phyloP scores from a whole-genome alignment of 2,888 invertebrate genomes.

The Drosophila setosimentum region DNA sequence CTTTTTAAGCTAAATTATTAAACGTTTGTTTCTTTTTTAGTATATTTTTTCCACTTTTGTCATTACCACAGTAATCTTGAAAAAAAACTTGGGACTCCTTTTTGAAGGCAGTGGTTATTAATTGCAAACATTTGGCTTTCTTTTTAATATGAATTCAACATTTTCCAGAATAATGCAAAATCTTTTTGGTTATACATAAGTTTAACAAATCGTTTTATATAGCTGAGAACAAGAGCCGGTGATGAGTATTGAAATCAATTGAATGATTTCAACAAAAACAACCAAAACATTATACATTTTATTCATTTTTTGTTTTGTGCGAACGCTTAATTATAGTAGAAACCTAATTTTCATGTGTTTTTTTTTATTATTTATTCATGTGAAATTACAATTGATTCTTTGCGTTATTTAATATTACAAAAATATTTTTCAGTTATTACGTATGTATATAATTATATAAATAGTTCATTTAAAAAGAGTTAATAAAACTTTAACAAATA shows the following conservation, averaged over 20 bases:
- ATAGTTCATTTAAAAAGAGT: slow-evolving; percentile 42
- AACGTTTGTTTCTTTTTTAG: slow-evolving; percentile 8
- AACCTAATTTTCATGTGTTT: slow-evolving; percentile 44
- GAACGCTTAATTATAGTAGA: slow-evolving; percentile 49
- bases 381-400: slow-evolving; percentile 56
- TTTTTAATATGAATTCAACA: slow-evolving; percentile 40
- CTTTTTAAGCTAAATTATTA: slow-evolving; percentile 11
- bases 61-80: slow-evolving; percentile 10
- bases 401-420: slow-evolving; percentile 50
- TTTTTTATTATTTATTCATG: slow-evolving; percentile 38
- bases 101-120: slow-evolving; percentile 13
- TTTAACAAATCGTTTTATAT: slow-evolving; percentile 7
- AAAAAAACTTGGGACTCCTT: slow-evolving; percentile 18
- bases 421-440: slow-evolving; percentile 36
- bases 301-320: slow-evolving; percentile 57
- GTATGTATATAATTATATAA: slow-evolving; percentile 35
- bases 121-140: slow-evolving; percentile 24
- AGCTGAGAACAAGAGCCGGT: slow-evolving; percentile 23
- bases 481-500: slow-evolving; percentile 62
- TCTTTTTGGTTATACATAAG: slow-evolving; percentile 19
- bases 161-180: slow-evolving; percentile 47
- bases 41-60: slow-evolving; percentile 1
- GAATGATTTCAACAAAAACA: slow-evolving; percentile 38
- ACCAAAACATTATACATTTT: slow-evolving; percentile 45
- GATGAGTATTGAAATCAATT: slow-evolving; percentile 19